Percentiles rank a stretch among this genome's conserved stretches.
Evolutionary conservation across 92 coral and sea anemone genomes (phyloP).

Genomic region (Phenganax subtilis): DNA sequence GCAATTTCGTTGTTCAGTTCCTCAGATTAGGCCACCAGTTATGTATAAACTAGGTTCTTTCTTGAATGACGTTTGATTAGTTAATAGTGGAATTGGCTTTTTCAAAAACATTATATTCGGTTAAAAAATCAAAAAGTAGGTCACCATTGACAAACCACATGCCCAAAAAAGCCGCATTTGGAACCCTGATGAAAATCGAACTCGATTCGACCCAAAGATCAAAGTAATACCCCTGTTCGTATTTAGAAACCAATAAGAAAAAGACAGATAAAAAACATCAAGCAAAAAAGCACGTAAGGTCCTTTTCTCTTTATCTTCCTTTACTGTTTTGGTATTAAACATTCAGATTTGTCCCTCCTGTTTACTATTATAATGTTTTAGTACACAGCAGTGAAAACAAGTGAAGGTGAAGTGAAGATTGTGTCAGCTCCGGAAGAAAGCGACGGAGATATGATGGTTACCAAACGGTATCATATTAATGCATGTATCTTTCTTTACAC

Average conservation of each 20-base stretch:
- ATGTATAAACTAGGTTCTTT: too few species aligned
- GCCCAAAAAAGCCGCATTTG: too few species aligned
- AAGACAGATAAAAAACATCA: background rate
- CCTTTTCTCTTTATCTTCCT: background rate
- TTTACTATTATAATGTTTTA: conserved; percentile 11
- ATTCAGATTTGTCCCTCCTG: background rate
- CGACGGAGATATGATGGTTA: conserved; percentile 60
- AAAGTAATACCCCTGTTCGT: background rate
- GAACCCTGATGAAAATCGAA: background rate
- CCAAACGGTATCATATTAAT: conserved; percentile 40
- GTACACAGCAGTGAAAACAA: conserved; percentile 74
- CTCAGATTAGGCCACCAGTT: too few species aligned
- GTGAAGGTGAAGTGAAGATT: conserved; percentile 67
- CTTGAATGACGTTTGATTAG: too few species aligned
- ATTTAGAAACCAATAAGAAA: background rate
- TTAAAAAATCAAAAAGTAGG: too few species aligned
- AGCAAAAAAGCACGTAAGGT: conserved; percentile 29
- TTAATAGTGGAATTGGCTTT: too few species aligned
- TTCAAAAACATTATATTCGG: too few species aligned
- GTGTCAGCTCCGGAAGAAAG: conserved; percentile 89
- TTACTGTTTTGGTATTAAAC: background rate
- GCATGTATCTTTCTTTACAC: too few species aligned
- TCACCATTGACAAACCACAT: background rate
- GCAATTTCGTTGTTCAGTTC: too few species aligned
- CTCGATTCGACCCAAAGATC: background rate